Conservation (phyloP, 2,113 vertebrate species). For the Otolemur garnettii region DNA sequence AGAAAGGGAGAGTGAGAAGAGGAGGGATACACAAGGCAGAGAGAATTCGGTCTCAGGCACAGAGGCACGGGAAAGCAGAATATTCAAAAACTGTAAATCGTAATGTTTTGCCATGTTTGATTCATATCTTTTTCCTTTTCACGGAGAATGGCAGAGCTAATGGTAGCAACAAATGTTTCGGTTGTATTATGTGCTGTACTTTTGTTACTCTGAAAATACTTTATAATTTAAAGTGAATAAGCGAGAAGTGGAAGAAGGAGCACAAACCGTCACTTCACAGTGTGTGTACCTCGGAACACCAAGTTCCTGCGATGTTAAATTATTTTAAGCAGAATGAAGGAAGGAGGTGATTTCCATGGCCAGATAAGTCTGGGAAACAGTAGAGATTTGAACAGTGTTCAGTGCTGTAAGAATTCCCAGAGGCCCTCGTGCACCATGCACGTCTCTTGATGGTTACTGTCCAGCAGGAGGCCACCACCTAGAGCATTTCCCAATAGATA, state of each 20-base stretch:
- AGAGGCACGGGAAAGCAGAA: not conserved
- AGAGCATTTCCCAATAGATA: not conserved
- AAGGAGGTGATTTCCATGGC: not conserved
- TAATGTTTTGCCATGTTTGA: not conserved
- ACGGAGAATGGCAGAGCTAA: not conserved
- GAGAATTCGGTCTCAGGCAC: not conserved
- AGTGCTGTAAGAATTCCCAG: not conserved
- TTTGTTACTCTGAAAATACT: not conserved
- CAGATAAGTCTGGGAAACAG: not conserved
- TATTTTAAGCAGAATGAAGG: not conserved
- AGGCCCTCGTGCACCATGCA: not conserved
- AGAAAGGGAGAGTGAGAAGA: not conserved
- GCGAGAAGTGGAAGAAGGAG: not conserved
- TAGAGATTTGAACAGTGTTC: not conserved
- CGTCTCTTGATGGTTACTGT: not conserved
- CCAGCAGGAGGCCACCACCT: not conserved
- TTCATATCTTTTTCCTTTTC: not conserved
- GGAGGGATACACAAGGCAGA: not conserved
- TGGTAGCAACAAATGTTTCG: not conserved
- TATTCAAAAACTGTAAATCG: not conserved
- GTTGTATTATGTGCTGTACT: not conserved
- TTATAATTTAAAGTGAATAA: not conserved
- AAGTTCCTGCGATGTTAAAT: not conserved
- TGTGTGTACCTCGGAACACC: not conserved
- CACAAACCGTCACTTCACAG: not conserved